Percentiles rank a stretch among this genome's conserved stretches.
Conservation (phyloP, 53 echinoderm and acorn worm genomes). For the Astropecten irregularis region DNA sequence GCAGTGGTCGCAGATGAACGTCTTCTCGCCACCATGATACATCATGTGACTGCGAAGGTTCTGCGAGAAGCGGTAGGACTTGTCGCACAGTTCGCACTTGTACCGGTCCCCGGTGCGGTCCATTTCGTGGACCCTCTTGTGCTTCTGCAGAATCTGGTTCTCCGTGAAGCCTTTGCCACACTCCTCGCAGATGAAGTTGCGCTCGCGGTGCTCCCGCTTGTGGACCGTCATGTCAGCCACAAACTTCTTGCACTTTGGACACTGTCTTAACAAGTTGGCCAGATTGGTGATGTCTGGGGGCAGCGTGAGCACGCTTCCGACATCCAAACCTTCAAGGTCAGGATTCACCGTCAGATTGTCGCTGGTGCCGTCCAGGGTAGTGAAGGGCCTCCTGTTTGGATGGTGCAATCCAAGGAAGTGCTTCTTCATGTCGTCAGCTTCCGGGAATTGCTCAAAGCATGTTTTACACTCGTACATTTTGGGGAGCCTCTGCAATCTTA, state of each 20-base stretch:
- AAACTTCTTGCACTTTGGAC: conserved; percentile 49
- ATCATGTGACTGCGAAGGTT: conserved; percentile 43
- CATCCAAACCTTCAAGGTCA: background rate
- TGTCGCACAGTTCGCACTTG: conserved; percentile 39
- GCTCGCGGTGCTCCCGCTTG: conserved; percentile 29
- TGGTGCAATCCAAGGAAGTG: conserved; percentile 30
- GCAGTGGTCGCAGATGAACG: conserved; percentile 59
- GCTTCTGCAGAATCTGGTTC: conserved; percentile 60
- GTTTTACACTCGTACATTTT: conserved; percentile 54
- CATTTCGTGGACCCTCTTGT: conserved; percentile 62
- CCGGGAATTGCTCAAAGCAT: conserved; percentile 50
- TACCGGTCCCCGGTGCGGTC: conserved; percentile 36
- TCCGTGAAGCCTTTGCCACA: conserved; percentile 53
- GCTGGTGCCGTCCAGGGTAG: background rate
- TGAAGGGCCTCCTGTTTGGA: background rate
- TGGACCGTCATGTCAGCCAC: conserved; percentile 43
- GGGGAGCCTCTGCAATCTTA: conserved; percentile 39
- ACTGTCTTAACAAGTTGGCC: conserved; percentile 25
- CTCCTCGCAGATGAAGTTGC: conserved; percentile 54
- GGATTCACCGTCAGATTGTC: background rate
- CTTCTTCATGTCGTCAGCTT: conserved; percentile 21
- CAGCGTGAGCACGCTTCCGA: background rate
- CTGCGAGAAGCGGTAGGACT: conserved; percentile 36
- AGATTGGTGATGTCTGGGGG: conserved; percentile 17
- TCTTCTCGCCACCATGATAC: conserved; percentile 27